Base-by-base conservation (phyloP, 2,888 invertebrate species). In the Drosophila maculinotata region DNA sequence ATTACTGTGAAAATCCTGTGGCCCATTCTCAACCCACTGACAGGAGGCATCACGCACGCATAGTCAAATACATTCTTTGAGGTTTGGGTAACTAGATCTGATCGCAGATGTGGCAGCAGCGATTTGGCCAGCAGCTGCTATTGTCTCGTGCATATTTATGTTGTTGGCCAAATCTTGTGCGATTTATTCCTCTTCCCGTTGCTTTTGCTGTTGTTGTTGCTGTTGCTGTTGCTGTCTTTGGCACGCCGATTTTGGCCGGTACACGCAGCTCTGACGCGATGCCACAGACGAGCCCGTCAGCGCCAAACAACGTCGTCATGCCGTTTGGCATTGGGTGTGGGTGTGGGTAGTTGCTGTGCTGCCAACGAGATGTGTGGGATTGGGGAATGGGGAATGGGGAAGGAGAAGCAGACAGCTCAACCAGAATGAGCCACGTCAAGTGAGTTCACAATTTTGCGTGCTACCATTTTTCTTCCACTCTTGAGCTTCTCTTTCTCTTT, bases 401-500 rank as follows among this genome's bases (percentile, higher is more conserved):
- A 15, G 45, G 36, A 10, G 20, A 9, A 35, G 15, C 47, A 38
- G 51, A 48, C 71, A 82, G 56, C 73, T 76, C 84, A 77, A 78
- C 66, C 84, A 77, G 87, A 86, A 86, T 86, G 87, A 75, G 79
- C 71, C 85, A 87, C 85, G 83, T 87, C 87, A 87, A 87, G 82
- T 82, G 86, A 83, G 86, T 87, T 85, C 79, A 83, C 87, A 87
- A 85, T 87, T 87, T 84, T 85, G 84, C 82, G 88, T 87, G 82
- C 71, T 68, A 87, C 85, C 85, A 88, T 87, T 88, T 84, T 88
- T 84, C 85, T 84, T 79, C 45, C 49, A 49, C 35, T 65, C 17
- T 47, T 58, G 41, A 30, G 26, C 60, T 64, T 36, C 53, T 36
- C 35, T 30, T 44, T 49, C 48, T 38, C 58, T 45, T 23, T 38